Base-by-base conservation (phyloP, 2,797 vertebrate genomes). In the Synanceia verrucosa region DNA sequence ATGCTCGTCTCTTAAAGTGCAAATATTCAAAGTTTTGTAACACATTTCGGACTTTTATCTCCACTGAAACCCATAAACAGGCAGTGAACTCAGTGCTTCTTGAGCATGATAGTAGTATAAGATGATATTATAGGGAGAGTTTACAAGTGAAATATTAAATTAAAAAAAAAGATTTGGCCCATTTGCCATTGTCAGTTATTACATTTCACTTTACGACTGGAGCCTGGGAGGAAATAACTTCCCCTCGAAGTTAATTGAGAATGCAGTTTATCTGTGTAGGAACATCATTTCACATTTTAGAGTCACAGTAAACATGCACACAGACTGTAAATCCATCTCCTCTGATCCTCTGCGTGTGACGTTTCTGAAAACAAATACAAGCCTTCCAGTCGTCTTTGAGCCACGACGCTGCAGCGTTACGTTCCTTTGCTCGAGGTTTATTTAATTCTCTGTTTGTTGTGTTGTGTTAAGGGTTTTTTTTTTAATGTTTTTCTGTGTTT, bases 401-500 rank as follows among this genome's bases (percentile, higher is more conserved):
- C 37, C 31, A 9, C 71, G 41, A 18, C 43, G 16, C 62, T 34
- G 23, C 43, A 19, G 6, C 2, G 2, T 10, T 9, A 2, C 67
- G 12, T 74, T 71, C 36, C 41, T 36, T 9, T 36, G 9, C 28
- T 57, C 18, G 62, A 60, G 72, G 61, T 66, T 59, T 16, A 2
- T 24, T 33, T 18, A 12, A 8, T 29, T 21, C 33, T 14, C 19
- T 28, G 29, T 47, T 8, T 24, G 28, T 58, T 10, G 33, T 16
- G 6, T 71, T 41, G 65, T 33, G 64, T 34, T 70, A 52, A 73
- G 21, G 18, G 50, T 29, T 4, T 28, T 61, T n/a, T n/a, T n/a
- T n/a, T n/a, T n/a, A n/a, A 47, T 78, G 14, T 47, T 7, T 63
- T 44, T 3, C 34, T 73, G 70, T 82, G n/a, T 87, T 4, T 78